Conservation (phyloP, 2,797 vertebrate species). For the Botia almorhae region DNA sequence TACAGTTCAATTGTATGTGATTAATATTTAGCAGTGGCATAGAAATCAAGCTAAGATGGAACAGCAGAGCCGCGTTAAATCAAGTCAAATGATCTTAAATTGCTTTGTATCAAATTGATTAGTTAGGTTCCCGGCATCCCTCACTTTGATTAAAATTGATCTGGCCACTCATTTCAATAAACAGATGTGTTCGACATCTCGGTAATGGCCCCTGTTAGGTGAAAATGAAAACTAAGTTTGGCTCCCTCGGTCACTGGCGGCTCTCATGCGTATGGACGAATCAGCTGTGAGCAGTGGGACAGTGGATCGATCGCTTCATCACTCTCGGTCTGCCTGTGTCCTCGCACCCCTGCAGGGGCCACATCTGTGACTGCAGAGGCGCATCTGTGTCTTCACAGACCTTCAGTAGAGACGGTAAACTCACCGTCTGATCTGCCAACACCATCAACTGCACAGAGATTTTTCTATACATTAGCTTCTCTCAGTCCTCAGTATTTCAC, state of each 20-base stretch:
- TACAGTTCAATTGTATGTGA: neutral
- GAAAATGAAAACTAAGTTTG: constrained; percentile 57
- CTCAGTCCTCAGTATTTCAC: neutral
- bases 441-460: constrained; percentile 14
- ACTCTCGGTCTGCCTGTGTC: constrained; percentile 24
- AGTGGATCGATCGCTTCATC: constrained; percentile 36
- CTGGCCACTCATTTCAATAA: constrained; percentile 43
- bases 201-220: constrained; percentile 39
- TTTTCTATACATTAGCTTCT: constrained; percentile 17
- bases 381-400: constrained; percentile 42
- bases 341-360: constrained; percentile 33
- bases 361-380: constrained; percentile 40
- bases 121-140: constrained; percentile 30
- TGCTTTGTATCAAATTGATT: constrained; percentile 5
- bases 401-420: constrained; percentile 25
- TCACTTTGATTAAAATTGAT: constrained; percentile 53
- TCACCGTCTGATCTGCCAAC: neutral
- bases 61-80: neutral
- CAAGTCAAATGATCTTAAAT: constrained; percentile 2
- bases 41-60: neutral
- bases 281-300: constrained; percentile 11
- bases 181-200: constrained; percentile 48
- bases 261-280: constrained; percentile 13
- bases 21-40: neutral
- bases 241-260: constrained; percentile 1